Base-by-base conservation (phyloP, 2,888 invertebrate species). In the Blastobasis lacticolella region DNA sequence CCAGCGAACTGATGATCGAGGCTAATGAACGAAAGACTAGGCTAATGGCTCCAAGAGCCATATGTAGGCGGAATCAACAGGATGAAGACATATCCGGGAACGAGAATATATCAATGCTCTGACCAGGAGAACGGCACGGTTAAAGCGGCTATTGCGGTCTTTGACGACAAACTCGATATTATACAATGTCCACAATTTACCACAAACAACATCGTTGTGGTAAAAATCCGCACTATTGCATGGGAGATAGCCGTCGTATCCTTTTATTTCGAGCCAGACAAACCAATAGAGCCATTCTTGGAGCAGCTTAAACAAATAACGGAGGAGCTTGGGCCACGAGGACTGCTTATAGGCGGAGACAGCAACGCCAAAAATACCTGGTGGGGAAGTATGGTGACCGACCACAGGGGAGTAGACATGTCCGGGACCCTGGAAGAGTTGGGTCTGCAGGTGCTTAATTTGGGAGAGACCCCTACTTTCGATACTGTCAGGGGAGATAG, bases 371-470 rank as follows among this genome's bases (percentile, higher is more conserved):
- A 40, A 4, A 40, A 40, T 9, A 40, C 40, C 6, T 40, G 40
- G 40, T 40, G 40, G 40, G 40, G 40, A 6, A 40, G 40, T 9
- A 40, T 8, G n/a, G 10, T 44, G 1, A 10, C 10, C 6, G n/a
- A 62, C 46, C 9, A 47, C 2, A 54, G 58, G 38, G 62, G 62
- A 4, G 55, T 54, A n/a, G 52, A 46, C 0, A 3, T 58, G 8
- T 8, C 7, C 0, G 53, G 51, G 0, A 1, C 46, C 4, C 23
- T 58, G 2, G 50, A 49, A 0, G 56, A 58, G 8, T 0, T 54
- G 0, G 40, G 42, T 0, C 7, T 54, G 9, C 48, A 52, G 0
- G 6, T 58, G 1, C 43, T 54, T 0, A 58, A 56, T 38, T 10
- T 10, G 0, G 57, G 55, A 0, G 36, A 49, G 4, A 45, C 40